Evolutionary conservation across 2,797 vertebrate genomes (phyloP).

Genomic region (Mus minutoides): DNA sequence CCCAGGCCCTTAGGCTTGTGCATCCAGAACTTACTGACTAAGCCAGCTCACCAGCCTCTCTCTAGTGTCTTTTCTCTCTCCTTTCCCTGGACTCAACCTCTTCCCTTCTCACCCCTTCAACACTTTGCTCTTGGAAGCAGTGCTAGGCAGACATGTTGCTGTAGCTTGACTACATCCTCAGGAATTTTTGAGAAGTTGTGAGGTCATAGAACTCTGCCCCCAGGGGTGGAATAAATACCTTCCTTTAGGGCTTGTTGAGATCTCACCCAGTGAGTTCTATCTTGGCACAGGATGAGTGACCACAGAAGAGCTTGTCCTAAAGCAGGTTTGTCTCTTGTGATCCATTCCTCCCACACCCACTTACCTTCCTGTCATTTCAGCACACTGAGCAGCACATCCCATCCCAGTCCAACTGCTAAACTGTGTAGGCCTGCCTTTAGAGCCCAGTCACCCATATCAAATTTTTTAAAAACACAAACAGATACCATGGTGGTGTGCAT

Average conservation of each 20-base stretch:
- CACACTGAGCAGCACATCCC: no score
- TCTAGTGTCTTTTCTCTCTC: background rate
- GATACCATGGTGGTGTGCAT: background rate
- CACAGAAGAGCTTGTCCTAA: background rate
- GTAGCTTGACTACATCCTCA: background rate
- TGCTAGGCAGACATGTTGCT: accelerated
- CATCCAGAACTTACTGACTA: background rate
- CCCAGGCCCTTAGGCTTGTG: background rate
- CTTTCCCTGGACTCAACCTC: background rate
- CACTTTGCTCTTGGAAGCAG: background rate
- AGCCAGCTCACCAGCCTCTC: background rate
- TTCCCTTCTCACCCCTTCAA: background rate
- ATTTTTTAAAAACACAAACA: background rate
- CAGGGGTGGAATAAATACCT: background rate
- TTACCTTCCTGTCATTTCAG: background rate
- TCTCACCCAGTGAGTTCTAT: background rate
- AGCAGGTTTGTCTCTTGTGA: background rate
- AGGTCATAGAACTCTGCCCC: background rate
- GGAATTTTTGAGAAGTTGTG: background rate
- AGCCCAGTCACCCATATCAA: background rate
- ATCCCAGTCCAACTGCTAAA: background rate
- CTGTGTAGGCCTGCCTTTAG: background rate
- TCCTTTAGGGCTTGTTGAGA: background rate
- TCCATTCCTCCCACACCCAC: background rate
- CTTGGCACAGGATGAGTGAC: background rate